phyloP scores from a whole-genome alignment of 2,888 invertebrate genomes.

The Elysia crispata region DNA sequence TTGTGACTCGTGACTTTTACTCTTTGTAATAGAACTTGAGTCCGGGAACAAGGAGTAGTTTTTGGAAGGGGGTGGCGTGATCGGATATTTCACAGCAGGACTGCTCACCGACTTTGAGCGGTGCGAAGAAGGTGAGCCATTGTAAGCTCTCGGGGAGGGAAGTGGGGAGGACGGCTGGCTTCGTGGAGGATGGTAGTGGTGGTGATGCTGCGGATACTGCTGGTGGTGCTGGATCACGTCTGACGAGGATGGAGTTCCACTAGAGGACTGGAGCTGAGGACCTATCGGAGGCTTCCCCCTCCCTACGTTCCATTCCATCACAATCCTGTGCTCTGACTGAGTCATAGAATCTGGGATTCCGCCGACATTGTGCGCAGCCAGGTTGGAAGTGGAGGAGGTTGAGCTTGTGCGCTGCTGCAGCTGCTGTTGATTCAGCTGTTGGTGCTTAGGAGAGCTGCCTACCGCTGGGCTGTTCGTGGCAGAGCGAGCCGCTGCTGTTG shows the following conservation, averaged over 20 bases:
- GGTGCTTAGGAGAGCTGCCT: slow-evolving; percentile 62
- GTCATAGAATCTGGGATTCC: slow-evolving; percentile 53
- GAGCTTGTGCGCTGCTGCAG: slow-evolving; percentile 27
- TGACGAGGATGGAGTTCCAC: not conserved
- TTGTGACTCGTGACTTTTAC: slow-evolving; percentile 94
- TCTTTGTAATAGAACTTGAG: slow-evolving; percentile 85
- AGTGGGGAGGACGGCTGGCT: slow-evolving; percentile 75
- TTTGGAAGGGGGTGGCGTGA: slow-evolving; percentile 89
- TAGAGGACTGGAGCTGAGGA: slow-evolving; percentile 9
- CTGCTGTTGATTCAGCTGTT: slow-evolving; percentile 61
- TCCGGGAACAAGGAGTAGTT: slow-evolving; percentile 82
- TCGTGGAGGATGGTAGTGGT: slow-evolving; percentile 57
- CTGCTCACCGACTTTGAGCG: slow-evolving; percentile 75
- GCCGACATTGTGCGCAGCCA: too few relatives aligned
- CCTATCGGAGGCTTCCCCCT: not conserved
- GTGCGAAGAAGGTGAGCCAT: slow-evolving; percentile 79
- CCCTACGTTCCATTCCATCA: not conserved
- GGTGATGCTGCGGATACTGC: not conserved
- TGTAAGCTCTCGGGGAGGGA: slow-evolving; percentile 65
- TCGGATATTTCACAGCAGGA: slow-evolving; percentile 82
- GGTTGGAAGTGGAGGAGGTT: slow-evolving; percentile 73
- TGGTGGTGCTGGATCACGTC: not conserved
- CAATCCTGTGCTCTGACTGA: slow-evolving; percentile 35
- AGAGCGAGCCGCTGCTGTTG: slow-evolving; percentile 74
- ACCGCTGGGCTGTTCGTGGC: slow-evolving; percentile 56